Evolutionary conservation across 2,113 vertebrate genomes (phyloP).

Genomic region (Elanus axillaris): DNA sequence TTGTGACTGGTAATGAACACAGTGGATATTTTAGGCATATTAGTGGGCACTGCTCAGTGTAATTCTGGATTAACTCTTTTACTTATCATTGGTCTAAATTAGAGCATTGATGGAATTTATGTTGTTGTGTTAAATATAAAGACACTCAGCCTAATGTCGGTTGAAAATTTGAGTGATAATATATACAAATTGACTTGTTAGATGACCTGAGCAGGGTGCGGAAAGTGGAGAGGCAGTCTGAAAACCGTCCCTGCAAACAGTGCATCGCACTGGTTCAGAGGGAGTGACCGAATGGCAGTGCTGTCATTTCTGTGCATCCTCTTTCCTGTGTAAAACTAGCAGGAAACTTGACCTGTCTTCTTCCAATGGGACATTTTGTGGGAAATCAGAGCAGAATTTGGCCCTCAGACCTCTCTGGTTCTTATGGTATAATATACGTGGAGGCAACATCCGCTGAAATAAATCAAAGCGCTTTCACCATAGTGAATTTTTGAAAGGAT

Average conservation of each 20-base stretch:
- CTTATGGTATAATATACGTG: background rate
- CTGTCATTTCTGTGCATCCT: background rate
- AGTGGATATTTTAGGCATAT: conserved; percentile 47
- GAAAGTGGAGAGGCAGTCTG: background rate
- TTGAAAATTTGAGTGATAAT: background rate
- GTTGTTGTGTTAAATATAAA: background rate
- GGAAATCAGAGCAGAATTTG: background rate
- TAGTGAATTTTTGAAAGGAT: background rate
- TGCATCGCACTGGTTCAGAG: background rate
- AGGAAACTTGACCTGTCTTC: background rate
- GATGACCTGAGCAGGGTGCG: background rate
- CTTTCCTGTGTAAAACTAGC: background rate
- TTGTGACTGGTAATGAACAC: conserved; percentile 51
- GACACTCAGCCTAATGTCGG: background rate
- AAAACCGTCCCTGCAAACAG: background rate
- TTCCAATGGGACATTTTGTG: background rate
- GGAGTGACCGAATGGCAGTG: background rate
- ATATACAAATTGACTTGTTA: background rate
- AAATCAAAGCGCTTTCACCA: background rate
- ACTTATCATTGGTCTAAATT: background rate
- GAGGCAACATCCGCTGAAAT: background rate
- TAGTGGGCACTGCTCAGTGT: conserved; percentile 14
- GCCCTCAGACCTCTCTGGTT: background rate
- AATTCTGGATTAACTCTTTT: conserved; percentile 48
- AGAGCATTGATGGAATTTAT: background rate